Percentiles rank a stretch among this genome's conserved stretches.
phyloP scores from a whole-genome alignment of 2,113 vertebrate species.

The Eudyptes chrysolophus region DNA sequence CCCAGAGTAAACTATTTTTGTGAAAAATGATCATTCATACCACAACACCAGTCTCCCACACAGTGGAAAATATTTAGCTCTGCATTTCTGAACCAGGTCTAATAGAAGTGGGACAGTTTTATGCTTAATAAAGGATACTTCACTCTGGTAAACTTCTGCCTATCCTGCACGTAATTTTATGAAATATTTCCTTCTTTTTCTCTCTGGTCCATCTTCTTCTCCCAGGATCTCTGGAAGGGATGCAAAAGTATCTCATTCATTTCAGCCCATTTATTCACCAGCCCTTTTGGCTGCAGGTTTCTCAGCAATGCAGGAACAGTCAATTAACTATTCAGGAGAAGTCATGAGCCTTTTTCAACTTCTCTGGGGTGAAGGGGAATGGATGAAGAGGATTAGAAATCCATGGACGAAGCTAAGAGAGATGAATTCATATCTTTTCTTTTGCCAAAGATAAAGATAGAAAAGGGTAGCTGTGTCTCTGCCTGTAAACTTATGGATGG shows the following conservation, averaged over 20 bases:
- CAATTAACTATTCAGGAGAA: neutral
- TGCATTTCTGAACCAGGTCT: neutral
- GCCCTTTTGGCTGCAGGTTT: neutral
- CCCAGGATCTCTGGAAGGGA: neutral
- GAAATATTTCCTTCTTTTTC: neutral
- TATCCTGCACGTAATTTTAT: neutral
- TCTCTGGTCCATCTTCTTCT: neutral
- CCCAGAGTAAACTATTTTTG: neutral
- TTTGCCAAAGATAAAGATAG: neutral
- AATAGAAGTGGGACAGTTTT: neutral
- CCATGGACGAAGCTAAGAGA: neutral
- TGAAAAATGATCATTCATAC: neutral
- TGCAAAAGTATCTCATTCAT: neutral
- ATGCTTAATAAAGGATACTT: neutral
- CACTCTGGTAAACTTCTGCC: neutral
- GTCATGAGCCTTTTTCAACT: neutral
- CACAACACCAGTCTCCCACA: neutral
- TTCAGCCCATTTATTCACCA: neutral
- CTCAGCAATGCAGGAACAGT: neutral
- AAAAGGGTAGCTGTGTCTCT: neutral
- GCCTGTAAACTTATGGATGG: neutral
- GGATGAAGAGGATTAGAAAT: neutral
- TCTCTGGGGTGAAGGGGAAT: neutral
- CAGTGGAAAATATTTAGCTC: neutral
- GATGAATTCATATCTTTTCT: neutral